Percentiles rank a stretch among this genome's conserved stretches.
These are phyloP conservation scores for Drosophila tristis DNA, from an alignment of 1,140 invertebrate species.

Conservation along the genomic window DNA sequence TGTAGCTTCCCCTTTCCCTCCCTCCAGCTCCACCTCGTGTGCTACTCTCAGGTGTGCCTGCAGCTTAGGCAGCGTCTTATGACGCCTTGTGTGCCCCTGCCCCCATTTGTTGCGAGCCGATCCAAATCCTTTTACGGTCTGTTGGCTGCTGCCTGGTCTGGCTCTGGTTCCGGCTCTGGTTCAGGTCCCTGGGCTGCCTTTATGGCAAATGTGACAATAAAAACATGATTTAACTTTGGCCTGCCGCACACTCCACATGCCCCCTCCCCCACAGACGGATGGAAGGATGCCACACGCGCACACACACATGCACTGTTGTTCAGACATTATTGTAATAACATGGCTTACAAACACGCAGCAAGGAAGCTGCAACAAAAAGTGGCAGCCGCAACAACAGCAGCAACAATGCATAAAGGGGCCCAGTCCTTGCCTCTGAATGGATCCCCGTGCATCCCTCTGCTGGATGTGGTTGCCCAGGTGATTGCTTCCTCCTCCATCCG, in stretches of 20 bases:
- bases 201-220: slow-evolving; percentile 81
- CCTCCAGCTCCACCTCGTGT: not conserved
- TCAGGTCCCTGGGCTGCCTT: slow-evolving; percentile 57
- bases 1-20: not conserved
- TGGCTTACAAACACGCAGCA: slow-evolving; percentile 77
- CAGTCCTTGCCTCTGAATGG: slow-evolving; percentile 21
- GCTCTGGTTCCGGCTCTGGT: not conserved
- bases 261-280: not conserved
- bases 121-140: slow-evolving; percentile 36
- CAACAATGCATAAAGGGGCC: slow-evolving; percentile 39
- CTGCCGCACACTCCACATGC: slow-evolving; percentile 47
- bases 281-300: not conserved
- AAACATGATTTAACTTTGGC: slow-evolving; percentile 81
- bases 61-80: slow-evolving; percentile 70
- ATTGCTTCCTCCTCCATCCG: slow-evolving; percentile 20
- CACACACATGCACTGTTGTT: slow-evolving; percentile 22
- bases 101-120: not conserved
- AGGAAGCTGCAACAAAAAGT: slow-evolving; percentile 28
- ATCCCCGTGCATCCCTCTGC: slow-evolving; percentile 13
- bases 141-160: slow-evolving; percentile 4
- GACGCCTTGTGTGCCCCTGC: slow-evolving; percentile 28
- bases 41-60: slow-evolving; percentile 1
- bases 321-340: slow-evolving; percentile 79
- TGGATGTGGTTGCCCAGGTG: slow-evolving; percentile 64
- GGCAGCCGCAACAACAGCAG: slow-evolving; percentile 44